A percentile compares a stretch with the other conserved stretches of the same genome.
phyloP scores from a whole-genome alignment of 2,797 vertebrate species.

The Lepilemur septentrionalis region DNA sequence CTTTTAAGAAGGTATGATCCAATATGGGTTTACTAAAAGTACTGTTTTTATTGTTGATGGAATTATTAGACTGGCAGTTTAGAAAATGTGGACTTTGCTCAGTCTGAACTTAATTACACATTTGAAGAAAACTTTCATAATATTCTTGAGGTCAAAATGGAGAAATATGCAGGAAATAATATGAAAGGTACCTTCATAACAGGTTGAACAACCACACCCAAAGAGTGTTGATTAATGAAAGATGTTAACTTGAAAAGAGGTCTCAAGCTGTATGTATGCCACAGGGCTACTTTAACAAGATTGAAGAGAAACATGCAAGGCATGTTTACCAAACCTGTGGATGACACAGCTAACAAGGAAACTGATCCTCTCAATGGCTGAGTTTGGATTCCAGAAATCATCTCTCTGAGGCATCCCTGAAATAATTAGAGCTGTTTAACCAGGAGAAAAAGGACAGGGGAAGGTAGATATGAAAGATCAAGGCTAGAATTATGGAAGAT shows the following conservation, averaged over 20 bases:
- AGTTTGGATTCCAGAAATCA: conserved; percentile 44
- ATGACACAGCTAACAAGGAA: background rate
- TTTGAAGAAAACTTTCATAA: background rate
- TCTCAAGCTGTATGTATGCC: background rate
- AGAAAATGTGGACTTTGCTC: background rate
- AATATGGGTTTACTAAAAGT: conserved; percentile 9
- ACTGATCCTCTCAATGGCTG: background rate
- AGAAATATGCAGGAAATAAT: conserved; percentile 46
- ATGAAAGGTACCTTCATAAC: background rate
- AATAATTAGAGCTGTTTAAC: background rate
- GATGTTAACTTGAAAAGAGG: background rate
- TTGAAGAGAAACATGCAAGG: background rate
- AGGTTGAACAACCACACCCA: conserved; percentile 37
- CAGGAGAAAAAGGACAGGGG: background rate
- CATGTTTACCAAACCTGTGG: conserved; percentile 17
- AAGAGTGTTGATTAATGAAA: conserved; percentile 21
- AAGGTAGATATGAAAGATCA: background rate
- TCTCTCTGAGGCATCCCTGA: background rate
- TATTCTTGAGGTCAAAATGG: conserved; percentile 31
- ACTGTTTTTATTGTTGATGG: background rate
- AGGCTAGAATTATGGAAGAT: background rate
- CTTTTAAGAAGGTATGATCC: background rate
- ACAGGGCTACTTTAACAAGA: background rate
- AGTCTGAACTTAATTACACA: conserved; percentile 15
- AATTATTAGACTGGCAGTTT: background rate